Conservation (phyloP, 2,797 vertebrate genomes). For the Peromyscus eremicus region DNA sequence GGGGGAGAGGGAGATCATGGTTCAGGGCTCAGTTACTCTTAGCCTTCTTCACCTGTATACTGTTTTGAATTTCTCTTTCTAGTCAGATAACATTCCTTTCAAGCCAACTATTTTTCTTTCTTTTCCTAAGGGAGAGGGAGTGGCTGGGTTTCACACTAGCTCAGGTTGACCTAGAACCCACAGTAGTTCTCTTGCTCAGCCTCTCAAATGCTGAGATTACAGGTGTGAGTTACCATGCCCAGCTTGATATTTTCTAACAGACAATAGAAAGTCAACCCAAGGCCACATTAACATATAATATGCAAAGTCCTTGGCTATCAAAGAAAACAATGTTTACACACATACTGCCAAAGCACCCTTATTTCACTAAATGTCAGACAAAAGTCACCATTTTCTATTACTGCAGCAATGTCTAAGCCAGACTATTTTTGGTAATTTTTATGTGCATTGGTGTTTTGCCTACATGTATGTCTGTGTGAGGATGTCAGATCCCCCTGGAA, state of each 20-base stretch:
- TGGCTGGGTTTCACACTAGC: too few species aligned
- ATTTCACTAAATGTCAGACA: not conserved
- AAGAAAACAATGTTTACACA: slow-evolving; percentile 49
- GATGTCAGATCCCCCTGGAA: not conserved
- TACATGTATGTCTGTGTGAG: not conserved
- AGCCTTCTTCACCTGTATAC: slow-evolving; percentile 20
- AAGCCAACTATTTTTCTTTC: not conserved
- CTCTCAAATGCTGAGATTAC: not conserved
- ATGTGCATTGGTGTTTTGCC: not conserved
- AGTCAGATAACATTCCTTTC: slow-evolving; percentile 65
- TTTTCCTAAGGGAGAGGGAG: not conserved
- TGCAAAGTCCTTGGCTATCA: slow-evolving; percentile 42
- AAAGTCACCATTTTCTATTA: slow-evolving; percentile 2
- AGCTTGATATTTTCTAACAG: slow-evolving; percentile 46
- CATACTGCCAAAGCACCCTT: slow-evolving; percentile 40
- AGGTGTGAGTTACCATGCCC: not conserved
- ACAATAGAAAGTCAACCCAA: slow-evolving; percentile 54
- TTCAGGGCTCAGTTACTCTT: not conserved
- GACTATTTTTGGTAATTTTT: not conserved
- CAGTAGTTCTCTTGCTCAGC: not conserved
- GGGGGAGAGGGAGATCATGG: not conserved
- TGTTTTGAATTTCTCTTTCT: slow-evolving; percentile 56
- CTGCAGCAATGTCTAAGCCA: slow-evolving; percentile 41
- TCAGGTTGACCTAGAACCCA: not conserved
- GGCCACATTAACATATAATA: slow-evolving; percentile 56